Percentiles rank a stretch among this genome's conserved stretches.
These are phyloP conservation scores for Aphodius sticticus DNA, from an alignment of 2,888 invertebrate species.

Conservation along the genomic window DNA sequence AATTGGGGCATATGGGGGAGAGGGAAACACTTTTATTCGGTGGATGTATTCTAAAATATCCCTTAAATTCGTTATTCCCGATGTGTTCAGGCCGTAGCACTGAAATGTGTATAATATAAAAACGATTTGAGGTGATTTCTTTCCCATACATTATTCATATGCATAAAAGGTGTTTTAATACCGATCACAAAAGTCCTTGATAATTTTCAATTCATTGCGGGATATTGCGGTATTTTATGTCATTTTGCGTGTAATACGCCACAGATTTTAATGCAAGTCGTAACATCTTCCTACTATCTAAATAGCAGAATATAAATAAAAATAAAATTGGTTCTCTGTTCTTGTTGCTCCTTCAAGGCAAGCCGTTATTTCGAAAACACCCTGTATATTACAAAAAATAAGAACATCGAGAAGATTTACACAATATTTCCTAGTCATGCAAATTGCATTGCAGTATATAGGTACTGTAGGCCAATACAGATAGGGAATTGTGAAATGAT, in stretches of 20 bases:
- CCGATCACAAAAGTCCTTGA: not conserved
- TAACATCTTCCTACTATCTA: not conserved
- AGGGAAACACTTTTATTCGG: not conserved
- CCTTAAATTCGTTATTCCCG: not conserved
- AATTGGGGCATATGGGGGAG: not conserved
- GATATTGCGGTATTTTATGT: not conserved
- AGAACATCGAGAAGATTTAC: too few species aligned
- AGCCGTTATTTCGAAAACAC: too few species aligned
- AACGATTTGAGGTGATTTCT: not conserved
- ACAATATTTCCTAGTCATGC: too few species aligned
- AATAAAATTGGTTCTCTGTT: too few species aligned
- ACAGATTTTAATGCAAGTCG: not conserved
- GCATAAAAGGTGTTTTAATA: not conserved
- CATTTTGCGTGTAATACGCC: not conserved
- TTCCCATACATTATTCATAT: not conserved
- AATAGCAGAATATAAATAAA: too few species aligned
- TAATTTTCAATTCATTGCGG: not conserved
- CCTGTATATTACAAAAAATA: too few species aligned
- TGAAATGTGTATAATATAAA: not conserved
- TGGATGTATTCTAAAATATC: not conserved
- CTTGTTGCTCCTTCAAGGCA: too few species aligned
- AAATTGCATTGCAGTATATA: too few species aligned
- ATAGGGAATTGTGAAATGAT: too few species aligned
- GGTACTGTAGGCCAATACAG: too few species aligned
- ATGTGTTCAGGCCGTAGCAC: not conserved